These are phyloP conservation scores for Pandemis heparana DNA, from an alignment of 2,888 invertebrate genomes.

Conservation along the genomic window DNA sequence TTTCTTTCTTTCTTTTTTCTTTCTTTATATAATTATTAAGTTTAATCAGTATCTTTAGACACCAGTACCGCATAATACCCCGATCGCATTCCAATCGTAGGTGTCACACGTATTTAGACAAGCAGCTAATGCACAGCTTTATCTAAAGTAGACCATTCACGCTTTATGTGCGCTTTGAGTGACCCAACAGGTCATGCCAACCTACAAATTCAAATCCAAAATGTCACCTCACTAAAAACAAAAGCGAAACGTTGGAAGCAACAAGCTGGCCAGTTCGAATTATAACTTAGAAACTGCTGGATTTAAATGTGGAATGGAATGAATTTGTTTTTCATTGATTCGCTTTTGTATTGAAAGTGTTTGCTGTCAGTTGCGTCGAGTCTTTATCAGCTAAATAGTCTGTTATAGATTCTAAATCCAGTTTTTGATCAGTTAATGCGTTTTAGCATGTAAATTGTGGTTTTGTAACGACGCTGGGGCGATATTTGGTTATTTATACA, in stretches of 20 bases:
- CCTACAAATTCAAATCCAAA: slow-evolving; percentile 42
- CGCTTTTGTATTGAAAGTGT: not conserved
- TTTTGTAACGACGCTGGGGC: slow-evolving; percentile 10
- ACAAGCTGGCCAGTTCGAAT: not conserved
- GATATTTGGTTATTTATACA: slow-evolving; percentile 33
- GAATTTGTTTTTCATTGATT: not conserved
- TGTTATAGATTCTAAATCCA: slow-evolving; percentile 37
- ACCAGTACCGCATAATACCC: slow-evolving; percentile 19
- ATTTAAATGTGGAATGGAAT: not conserved
- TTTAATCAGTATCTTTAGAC: too few species aligned
- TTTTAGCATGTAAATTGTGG: slow-evolving; percentile 38
- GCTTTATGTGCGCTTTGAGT: slow-evolving; percentile 46
- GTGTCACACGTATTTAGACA: slow-evolving; percentile 32
- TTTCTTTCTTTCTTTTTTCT: too few species aligned
- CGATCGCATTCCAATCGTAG: slow-evolving; percentile 23
- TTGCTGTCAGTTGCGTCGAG: slow-evolving; percentile 21
- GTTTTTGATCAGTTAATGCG: slow-evolving; percentile 34
- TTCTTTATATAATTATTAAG: too few species aligned
- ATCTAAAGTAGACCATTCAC: slow-evolving; percentile 47
- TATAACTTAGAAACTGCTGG: not conserved
- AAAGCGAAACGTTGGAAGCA: not conserved
- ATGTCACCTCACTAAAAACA: slow-evolving; percentile 33
- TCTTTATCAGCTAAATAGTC: slow-evolving; percentile 44
- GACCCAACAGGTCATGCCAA: slow-evolving; percentile 38
- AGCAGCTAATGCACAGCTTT: slow-evolving; percentile 43